Base-by-base conservation (phyloP, 2,113 vertebrate species). In the Bubalus kerabau region DNA sequence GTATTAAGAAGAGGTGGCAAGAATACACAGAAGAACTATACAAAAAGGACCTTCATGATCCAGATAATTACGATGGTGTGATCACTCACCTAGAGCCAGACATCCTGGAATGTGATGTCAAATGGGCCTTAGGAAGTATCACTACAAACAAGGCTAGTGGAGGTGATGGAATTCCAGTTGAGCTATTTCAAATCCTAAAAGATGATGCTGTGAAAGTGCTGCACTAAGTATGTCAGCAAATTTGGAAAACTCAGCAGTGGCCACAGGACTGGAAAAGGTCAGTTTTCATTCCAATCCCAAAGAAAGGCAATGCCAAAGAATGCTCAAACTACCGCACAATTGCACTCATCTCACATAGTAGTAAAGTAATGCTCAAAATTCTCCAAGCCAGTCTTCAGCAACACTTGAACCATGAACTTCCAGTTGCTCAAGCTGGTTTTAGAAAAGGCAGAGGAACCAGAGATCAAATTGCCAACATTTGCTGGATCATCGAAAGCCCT, bases 371-470 rank as follows among this genome's bases (percentile, higher is more conserved):
- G n/a, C n/a, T 71, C n/a, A 71, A 36, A 71, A 36, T 71, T 71
- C 64, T 71, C n/a, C n/a, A 71, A 71, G 32, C 17, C 17, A 12
- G 64, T 1, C 64, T 71, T 71, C 64, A 71, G 64, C 64, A 71
- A 21, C 5, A 71, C 0, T 2, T 71, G 17, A 71, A 21, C 17
- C 0, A 0, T 36, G 17, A 71, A 23, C 17, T 11, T 36, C n/a
- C n/a, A 21, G 17, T 21, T 36, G n/a, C 21, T 21, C 1, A 71
- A 36, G 4, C n/a, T 36, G 64, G 17, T 36, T 71, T 71, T 71
- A 71, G n/a, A 71, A 71, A 71, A 36, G n/a, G 19, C 9, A 36
- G 64, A 71, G 19, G 64, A 71, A 71, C 64, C n/a, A 71, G 64
- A 71, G 64, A 71, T 71, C n/a, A 36, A 71, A 36, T 71, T 71